Evolutionary conservation across 2,797 vertebrate species (phyloP).

Genomic region (Pangasius djambal): DNA sequence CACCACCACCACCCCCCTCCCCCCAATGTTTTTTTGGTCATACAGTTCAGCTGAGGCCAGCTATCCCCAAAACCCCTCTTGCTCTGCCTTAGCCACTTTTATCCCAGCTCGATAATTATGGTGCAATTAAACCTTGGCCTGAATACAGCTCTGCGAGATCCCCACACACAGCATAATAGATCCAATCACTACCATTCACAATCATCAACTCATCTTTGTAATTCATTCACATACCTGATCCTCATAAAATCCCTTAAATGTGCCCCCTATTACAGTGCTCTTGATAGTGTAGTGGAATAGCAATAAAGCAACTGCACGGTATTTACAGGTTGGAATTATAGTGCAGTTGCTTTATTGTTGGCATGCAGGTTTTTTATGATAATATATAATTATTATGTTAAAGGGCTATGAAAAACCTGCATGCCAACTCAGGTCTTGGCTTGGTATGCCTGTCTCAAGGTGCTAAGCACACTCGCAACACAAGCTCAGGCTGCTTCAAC

Average conservation of each 20-base stretch:
- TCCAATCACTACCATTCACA: constrained; percentile 85
- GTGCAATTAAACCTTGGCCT: constrained; percentile 78
- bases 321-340: too few relatives aligned
- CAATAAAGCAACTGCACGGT: not conserved
- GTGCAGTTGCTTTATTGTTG: too few relatives aligned
- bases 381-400: not conserved
- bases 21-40: not conserved
- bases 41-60: constrained; percentile 9
- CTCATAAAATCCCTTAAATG: not conserved
- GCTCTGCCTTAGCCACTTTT: constrained; percentile 87
- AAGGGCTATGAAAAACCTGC: not conserved
- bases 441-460: not conserved
- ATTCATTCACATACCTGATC: constrained; percentile 18
- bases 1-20: too few relatives aligned
- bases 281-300: not conserved
- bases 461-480: not conserved
- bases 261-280: not conserved
- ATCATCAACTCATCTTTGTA: constrained; percentile 11
- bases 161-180: constrained; percentile 66
- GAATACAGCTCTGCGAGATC: constrained; percentile 46
- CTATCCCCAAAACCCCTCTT: constrained; percentile 72
- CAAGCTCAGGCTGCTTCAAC: not conserved
- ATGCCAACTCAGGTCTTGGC: not conserved
- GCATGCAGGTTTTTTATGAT: not conserved
- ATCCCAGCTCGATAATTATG: constrained; percentile 77